Evolutionary conservation across 2,888 invertebrate species (phyloP).

Genomic region (Sinopyrophorus schimmeli): DNA sequence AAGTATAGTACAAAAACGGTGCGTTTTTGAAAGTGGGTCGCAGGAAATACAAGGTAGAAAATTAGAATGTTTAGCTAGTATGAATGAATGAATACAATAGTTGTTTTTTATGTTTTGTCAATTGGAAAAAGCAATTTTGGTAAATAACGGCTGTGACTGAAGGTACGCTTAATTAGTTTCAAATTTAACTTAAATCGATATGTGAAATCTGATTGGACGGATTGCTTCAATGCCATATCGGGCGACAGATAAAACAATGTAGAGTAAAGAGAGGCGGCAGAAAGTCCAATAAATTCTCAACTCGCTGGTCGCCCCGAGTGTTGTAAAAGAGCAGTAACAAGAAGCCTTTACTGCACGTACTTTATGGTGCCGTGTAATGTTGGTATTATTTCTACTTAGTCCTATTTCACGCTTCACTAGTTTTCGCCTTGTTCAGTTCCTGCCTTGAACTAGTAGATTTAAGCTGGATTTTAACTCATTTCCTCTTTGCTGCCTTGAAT

Average conservation of each 20-base stretch:
- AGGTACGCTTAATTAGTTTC: slow-evolving; percentile 27
- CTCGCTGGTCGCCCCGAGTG: slow-evolving; percentile 34
- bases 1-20: too few relatives aligned
- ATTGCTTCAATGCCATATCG: slow-evolving; percentile 27
- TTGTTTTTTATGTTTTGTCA: too few relatives aligned
- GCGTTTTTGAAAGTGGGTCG: too few relatives aligned
- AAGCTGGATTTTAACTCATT: slow-evolving; percentile 14
- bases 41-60: too few relatives aligned
- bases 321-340: slow-evolving; percentile 36
- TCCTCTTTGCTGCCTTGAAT: slow-evolving; percentile 14
- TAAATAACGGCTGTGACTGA: slow-evolving; percentile 3
- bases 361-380: slow-evolving; percentile 38
- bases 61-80: too few relatives aligned
- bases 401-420: slow-evolving; percentile 40
- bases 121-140: too few relatives aligned
- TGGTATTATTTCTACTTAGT: slow-evolving; percentile 43
- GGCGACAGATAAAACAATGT: slow-evolving; percentile 35
- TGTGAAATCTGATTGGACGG: slow-evolving; percentile 32
- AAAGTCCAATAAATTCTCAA: slow-evolving; percentile 37
- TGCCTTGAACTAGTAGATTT: slow-evolving; percentile 23
- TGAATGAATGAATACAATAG: too few relatives aligned
- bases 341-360: slow-evolving; percentile 36
- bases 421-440: slow-evolving; percentile 27
- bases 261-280: slow-evolving; percentile 31
- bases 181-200: slow-evolving; percentile 33